Base-by-base conservation (phyloP, 2,113 vertebrate species). In the Erpornis zantholeuca region DNA sequence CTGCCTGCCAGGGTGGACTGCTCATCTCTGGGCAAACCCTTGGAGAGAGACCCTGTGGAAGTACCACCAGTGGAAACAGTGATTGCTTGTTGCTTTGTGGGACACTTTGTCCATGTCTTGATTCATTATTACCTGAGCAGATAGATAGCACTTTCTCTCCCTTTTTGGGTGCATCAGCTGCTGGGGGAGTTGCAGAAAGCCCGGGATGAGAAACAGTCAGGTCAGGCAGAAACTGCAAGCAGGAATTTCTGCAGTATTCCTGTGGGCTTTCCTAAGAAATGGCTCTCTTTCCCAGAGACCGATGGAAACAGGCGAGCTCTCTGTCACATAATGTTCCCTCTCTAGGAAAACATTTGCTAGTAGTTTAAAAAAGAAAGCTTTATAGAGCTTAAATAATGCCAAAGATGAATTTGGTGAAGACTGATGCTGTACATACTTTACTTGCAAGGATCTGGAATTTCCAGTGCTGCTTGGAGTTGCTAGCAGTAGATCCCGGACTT, bases 311-410 rank as follows among this genome's bases (percentile, higher is more conserved):
- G 63, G 66, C 36, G 1, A 93, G 79, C 9, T 4, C 91, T 94
- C 87, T 3, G 5, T 73, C 68, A 86, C 86, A 90, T 29, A 69
- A 60, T 86, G 90, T 96, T 96, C 94, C 91, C 71, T 93, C 52
- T 56, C 92, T 91, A 93, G 96, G 95, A 96, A 97, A 97, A 94
- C 64, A 95, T 92, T 96, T 85, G 84, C 45, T 97, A 91, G 82
- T 65, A 84, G 91, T 95, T 96, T 93, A 93, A 95, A 96, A 95
- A 90, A 86, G 75, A 95, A 92, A 66, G 40, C 56, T 96, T 97
- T 86, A 82, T 49, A 81, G 80, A 65, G 38, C 71, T 90, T 90
- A 80, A 90, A 47, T 45, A 79, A 79, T 91, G 66, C 85, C 44
- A 52, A 65, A 73, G 59, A 78, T 76, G 8, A 92, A 90, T 88